Evolutionary conservation across 2,113 vertebrate species (phyloP).

Genomic region (Oryzias celebensis): DNA sequence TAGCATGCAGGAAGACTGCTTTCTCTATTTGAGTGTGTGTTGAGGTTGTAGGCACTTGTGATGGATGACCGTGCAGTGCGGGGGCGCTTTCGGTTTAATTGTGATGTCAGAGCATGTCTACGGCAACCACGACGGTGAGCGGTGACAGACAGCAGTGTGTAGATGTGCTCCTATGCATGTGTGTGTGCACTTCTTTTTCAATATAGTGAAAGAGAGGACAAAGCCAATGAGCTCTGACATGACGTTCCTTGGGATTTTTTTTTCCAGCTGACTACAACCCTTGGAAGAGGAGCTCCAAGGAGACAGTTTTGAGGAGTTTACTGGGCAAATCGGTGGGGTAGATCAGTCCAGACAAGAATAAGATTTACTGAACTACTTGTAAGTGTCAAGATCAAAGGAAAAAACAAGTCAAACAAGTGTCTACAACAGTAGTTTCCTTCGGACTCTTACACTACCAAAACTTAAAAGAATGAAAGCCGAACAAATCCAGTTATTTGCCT

Average conservation of each 20-base stretch:
- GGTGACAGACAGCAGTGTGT: conserved; percentile 56
- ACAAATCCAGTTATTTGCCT: too few relatives aligned
- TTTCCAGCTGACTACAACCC: conserved; percentile 1
- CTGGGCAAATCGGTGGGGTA: neutral
- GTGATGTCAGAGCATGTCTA: conserved; percentile 68
- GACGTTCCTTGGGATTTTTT: conserved; percentile 18
- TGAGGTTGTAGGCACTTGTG: conserved; percentile 37
- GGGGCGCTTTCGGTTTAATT: conserved; percentile 64
- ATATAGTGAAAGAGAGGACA: neutral
- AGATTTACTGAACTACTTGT: conserved; percentile 11
- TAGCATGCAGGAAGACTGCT: conserved; percentile 45
- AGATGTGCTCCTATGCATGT: conserved; percentile 4
- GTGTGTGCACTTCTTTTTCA: conserved; percentile 9
- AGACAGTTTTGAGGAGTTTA: conserved; percentile 35
- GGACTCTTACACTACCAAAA: too few relatives aligned
- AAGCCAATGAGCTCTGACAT: conserved; percentile 24
- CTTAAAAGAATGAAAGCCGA: too few relatives aligned
- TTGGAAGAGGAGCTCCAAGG: conserved; percentile 7
- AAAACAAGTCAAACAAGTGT: too few relatives aligned
- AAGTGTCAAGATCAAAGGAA: too few relatives aligned
- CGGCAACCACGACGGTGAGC: conserved; percentile 46
- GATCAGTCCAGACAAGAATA: conserved; percentile 35
- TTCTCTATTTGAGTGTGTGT: conserved; percentile 18
- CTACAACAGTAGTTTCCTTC: too few relatives aligned
- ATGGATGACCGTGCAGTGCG: conserved; percentile 69